phyloP scores from a whole-genome alignment of 2,113 vertebrate species.

The Ranitomeya variabilis region DNA sequence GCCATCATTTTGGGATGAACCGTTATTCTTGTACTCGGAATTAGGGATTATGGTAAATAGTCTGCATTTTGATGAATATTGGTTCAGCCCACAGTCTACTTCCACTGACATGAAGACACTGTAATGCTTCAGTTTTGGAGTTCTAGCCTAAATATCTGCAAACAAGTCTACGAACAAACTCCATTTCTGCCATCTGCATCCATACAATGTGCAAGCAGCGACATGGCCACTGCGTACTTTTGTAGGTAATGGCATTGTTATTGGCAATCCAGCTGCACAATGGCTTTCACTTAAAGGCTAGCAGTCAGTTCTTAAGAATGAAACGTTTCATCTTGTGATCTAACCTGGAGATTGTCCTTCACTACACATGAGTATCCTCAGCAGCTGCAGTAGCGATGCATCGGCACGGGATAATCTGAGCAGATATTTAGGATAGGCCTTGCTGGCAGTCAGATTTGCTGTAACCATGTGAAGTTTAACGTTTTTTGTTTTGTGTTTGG shows the following conservation, averaged over 20 bases:
- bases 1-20: not conserved
- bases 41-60: not conserved
- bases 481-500: conserved; percentile 11
- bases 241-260: not conserved
- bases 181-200: not conserved
- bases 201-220: not conserved
- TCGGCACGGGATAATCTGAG: not conserved
- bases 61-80: not conserved
- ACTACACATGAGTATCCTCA: not conserved
- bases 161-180: not conserved
- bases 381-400: not conserved
- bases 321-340: not conserved
- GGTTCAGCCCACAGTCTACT: not conserved
- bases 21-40: not conserved
- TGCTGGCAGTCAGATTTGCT: conserved; percentile 63
- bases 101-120: not conserved
- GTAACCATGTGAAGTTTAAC: conserved; percentile 68
- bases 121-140: not conserved
- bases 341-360: not conserved
- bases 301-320: not conserved
- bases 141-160: conserved; percentile 32
- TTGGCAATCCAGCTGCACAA: not conserved
- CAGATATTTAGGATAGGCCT: conserved; percentile 22
- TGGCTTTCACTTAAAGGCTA: not conserved
- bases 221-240: not conserved